These are phyloP conservation scores for Physella acuta DNA, from an alignment of 1,140 invertebrate genomes.

Conservation along the genomic window DNA sequence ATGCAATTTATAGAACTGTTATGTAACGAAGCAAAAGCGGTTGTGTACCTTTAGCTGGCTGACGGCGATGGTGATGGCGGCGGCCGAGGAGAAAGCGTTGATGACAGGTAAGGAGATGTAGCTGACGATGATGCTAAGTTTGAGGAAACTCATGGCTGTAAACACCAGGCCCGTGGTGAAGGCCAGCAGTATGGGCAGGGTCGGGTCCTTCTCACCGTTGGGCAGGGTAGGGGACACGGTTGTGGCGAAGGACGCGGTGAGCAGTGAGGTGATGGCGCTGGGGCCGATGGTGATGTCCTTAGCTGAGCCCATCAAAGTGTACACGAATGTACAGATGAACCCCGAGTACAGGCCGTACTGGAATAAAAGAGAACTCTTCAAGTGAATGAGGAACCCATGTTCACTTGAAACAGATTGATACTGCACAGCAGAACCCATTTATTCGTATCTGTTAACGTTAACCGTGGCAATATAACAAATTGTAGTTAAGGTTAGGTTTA, in stretches of 20 bases:
- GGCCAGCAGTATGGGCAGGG: not conserved
- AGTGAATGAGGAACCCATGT: too few species aligned
- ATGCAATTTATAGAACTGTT: too few species aligned
- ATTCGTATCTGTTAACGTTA: too few species aligned
- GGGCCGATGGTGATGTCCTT: not conserved
- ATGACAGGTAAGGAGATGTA: constrained; percentile 91
- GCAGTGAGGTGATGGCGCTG: not conserved
- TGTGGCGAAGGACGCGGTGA: not conserved
- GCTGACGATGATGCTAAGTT: constrained; percentile 75
- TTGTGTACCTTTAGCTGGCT: constrained; percentile 78
- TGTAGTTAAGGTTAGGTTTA: too few species aligned
- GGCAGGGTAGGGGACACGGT: not conserved
- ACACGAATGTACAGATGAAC: not conserved
- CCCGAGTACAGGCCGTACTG: not conserved
- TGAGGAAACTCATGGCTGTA: not conserved
- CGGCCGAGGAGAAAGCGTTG: constrained; percentile 83
- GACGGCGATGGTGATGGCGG: constrained; percentile 85
- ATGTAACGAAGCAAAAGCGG: too few species aligned
- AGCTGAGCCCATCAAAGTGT: not conserved
- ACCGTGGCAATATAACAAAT: too few species aligned
- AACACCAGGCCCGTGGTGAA: not conserved
- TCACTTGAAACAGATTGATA: too few species aligned
- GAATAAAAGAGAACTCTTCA: too few species aligned
- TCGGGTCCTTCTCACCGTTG: not conserved
- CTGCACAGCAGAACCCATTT: too few species aligned